Evolutionary conservation across 30 jellyfish, hydroid and myxozoan species (phyloP).

Genomic region (Turritopsis rubra): DNA sequence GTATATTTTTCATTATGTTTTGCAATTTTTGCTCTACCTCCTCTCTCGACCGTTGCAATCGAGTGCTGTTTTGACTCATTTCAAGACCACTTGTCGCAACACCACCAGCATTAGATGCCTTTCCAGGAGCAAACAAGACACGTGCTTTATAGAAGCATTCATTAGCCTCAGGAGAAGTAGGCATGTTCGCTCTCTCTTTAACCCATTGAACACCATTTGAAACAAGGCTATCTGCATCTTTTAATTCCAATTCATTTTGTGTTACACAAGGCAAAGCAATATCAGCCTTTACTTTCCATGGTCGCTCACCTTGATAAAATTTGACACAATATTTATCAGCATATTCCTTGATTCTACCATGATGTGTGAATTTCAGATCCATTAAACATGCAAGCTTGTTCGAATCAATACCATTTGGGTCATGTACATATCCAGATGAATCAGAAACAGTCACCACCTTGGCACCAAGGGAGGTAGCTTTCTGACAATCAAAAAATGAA

Average conservation of each 20-base stretch:
- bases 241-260: conserved; percentile 58
- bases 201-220: conserved; percentile 73
- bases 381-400: conserved; percentile 42
- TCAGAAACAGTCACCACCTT: conserved; percentile 81
- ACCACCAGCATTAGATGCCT: conserved; percentile 95
- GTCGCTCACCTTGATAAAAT: conserved; percentile 55
- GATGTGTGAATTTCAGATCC: conserved; percentile 58
- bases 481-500: conserved; percentile 75
- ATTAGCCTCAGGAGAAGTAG: conserved; percentile 80
- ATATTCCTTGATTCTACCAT: conserved; percentile 63
- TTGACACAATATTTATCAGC: conserved; percentile 38
- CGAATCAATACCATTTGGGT: conserved; percentile 42
- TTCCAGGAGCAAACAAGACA: conserved; percentile 81
- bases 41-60: conserved; percentile 58
- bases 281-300: conserved; percentile 74
- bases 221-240: conserved; percentile 56
- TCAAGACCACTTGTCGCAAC: conserved; percentile 92
- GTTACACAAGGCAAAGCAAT: conserved; percentile 88
- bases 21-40: conserved; percentile 73
- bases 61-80: conserved; percentile 89
- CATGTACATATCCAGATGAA: conserved; percentile 59
- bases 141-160: conserved; percentile 36
- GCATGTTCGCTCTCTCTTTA: conserved; percentile 92
- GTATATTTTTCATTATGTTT: conserved; percentile 56
- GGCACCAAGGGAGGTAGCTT: conserved; percentile 65